phyloP scores from a whole-genome alignment of 2,888 invertebrate genomes.

The Limnephilus auricula region DNA sequence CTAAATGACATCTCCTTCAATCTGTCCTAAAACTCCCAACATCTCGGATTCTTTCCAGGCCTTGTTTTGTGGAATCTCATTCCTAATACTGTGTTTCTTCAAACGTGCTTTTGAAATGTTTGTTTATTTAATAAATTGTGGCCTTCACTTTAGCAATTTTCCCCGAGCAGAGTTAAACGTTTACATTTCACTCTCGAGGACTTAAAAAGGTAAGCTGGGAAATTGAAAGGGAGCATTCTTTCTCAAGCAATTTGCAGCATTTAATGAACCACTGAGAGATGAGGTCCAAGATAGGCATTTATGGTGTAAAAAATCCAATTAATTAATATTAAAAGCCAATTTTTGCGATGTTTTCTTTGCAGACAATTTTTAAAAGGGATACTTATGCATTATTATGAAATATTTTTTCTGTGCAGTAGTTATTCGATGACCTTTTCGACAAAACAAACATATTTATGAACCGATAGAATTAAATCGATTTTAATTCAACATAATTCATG shows the following conservation, averaged over 20 bases:
- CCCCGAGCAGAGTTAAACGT: not conserved
- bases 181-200: not conserved
- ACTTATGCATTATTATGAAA: too few species aligned
- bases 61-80: not conserved
- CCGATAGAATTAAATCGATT: too few species aligned
- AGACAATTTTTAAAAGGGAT: too few species aligned
- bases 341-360: too few species aligned
- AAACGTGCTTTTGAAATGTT: not conserved
- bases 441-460: too few species aligned
- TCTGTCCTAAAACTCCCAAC: not conserved
- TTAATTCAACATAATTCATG: too few species aligned
- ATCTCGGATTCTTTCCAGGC: not conserved
- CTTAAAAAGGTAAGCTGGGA: not conserved
- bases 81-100: not conserved
- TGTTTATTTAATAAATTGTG: not conserved
- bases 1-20: not conserved
- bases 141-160: conserved; percentile 2
- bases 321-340: not conserved
- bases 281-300: not conserved
- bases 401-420: too few species aligned
- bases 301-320: not conserved
- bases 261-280: not conserved
- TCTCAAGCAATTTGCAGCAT: conserved; percentile 12
- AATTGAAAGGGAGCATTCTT: conserved; percentile 26
- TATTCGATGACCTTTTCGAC: too few species aligned